These are phyloP conservation scores for Lamellibrachia columna DNA, from an alignment of 2,888 invertebrate genomes.

Conservation along the genomic window DNA sequence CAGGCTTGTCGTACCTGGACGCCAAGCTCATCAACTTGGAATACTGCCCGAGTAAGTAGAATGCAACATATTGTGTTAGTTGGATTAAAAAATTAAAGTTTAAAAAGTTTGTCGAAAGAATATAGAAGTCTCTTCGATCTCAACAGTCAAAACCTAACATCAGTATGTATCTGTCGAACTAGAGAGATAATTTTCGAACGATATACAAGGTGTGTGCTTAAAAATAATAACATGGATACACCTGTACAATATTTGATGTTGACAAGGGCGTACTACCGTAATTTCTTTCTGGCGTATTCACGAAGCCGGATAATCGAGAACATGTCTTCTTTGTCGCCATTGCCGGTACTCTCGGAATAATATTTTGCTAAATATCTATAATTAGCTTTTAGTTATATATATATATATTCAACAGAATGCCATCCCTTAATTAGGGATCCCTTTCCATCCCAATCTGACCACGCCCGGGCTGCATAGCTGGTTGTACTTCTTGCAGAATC, in stretches of 20 bases:
- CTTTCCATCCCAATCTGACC: background rate
- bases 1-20: slow-evolving; percentile 21
- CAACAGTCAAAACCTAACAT: background rate
- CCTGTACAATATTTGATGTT: too few relatives aligned
- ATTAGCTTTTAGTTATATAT: background rate
- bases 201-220: too few relatives aligned
- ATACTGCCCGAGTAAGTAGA: slow-evolving; percentile 25
- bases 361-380: background rate
- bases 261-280: too few relatives aligned
- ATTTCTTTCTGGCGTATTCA: background rate
- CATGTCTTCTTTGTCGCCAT: background rate
- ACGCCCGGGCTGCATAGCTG: background rate
- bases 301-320: background rate
- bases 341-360: too few relatives aligned
- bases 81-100: background rate
- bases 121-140: background rate
- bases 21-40: slow-evolving; percentile 23
- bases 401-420: background rate
- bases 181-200: background rate
- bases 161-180: background rate
- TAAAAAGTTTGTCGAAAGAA: background rate
- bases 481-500: background rate
- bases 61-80: background rate
- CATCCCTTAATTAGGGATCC: background rate
- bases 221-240: too few relatives aligned